These are phyloP conservation scores for Lepidurus packardi DNA, from an alignment of 1,140 invertebrate species.

Conservation along the genomic window DNA sequence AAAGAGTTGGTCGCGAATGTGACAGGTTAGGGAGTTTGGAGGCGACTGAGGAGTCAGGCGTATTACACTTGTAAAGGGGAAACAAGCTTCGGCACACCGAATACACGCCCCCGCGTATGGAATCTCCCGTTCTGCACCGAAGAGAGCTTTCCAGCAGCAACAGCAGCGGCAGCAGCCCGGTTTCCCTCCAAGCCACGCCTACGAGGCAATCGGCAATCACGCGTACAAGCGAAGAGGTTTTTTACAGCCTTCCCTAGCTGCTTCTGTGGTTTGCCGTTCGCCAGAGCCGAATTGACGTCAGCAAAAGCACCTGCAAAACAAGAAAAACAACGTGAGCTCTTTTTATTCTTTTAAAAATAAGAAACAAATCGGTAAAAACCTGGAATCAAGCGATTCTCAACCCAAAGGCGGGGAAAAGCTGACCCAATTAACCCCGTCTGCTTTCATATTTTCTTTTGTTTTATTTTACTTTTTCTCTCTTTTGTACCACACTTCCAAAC, in stretches of 20 bases:
- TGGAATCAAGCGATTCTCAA: not conserved
- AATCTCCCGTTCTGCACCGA: too few species aligned
- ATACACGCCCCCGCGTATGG: not conserved
- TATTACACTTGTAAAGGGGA: not conserved
- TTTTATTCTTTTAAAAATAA: not conserved
- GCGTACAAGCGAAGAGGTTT: not conserved
- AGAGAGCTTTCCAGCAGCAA: too few species aligned
- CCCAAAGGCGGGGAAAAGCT: not conserved
- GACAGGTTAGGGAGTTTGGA: not conserved
- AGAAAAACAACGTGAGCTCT: not conserved
- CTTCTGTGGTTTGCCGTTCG: slow-evolving; percentile 2
- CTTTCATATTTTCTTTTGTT: too few species aligned
- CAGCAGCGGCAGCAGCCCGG: too few species aligned
- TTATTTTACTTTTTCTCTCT: not conserved
- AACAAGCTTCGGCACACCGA: not conserved
- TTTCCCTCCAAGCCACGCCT: not conserved
- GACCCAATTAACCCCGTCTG: not conserved
- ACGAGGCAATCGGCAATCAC: not conserved
- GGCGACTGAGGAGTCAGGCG: not conserved
- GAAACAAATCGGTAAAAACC: not conserved
- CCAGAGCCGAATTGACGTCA: not conserved
- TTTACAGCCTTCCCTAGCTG: not conserved
- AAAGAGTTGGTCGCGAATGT: not conserved
- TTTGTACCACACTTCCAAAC: not conserved
- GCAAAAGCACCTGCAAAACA: slow-evolving; percentile 21